Evolutionary conservation across 30 jellyfish, hydroid and myxozoan species (phyloP), one percentile per base, ranked within the genome.

Genomic region (Turritopsis dohrnii): DNA sequence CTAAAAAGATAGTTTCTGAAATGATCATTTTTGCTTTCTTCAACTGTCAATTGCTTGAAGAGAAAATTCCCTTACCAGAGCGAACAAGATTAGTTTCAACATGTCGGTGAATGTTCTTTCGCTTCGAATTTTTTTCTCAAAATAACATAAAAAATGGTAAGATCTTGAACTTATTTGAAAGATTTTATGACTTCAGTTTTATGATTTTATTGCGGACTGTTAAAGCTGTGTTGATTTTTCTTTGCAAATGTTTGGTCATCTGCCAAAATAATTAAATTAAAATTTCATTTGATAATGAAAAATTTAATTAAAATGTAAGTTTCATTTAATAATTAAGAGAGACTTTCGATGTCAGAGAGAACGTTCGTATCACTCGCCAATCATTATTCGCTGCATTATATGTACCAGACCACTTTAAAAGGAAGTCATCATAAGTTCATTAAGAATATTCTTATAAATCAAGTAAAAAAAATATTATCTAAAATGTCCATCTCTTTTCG

Each of bases 401-500:
- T n/a, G n/a, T n/a, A n/a, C n/a, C n/a, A n/a, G n/a, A n/a, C n/a
- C n/a, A n/a, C n/a, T n/a, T n/a, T n/a, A n/a, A n/a, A n/a, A n/a
- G n/a, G n/a, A n/a, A n/a, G n/a, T n/a, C n/a, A n/a, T n/a, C n/a
- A n/a, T n/a, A n/a, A n/a, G n/a, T n/a, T n/a, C n/a, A n/a, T n/a
- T n/a, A n/a, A n/a, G n/a, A n/a, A n/a, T n/a, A n/a, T n/a, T n/a
- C n/a, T n/a, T n/a, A n/a, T n/a, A n/a, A n/a, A n/a, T n/a, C n/a
- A 41, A 41, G 60, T 41, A 41, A 41, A 41, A 41, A 41, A 41
- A 41, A 41, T 41, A 41, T 41, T 41, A 41, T 41, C 60, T 41
- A 41, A 41, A 41, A 41, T 41, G 60, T 29, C 85, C 73, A 77
- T 52, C 72, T 23, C 74, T 60, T 20, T 29, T 29, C 27, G 85